Evolutionary conservation across 2,113 vertebrate species (phyloP), one percentile per base, ranked within the genome.

Genomic region (Chrysochloris asiatica): DNA sequence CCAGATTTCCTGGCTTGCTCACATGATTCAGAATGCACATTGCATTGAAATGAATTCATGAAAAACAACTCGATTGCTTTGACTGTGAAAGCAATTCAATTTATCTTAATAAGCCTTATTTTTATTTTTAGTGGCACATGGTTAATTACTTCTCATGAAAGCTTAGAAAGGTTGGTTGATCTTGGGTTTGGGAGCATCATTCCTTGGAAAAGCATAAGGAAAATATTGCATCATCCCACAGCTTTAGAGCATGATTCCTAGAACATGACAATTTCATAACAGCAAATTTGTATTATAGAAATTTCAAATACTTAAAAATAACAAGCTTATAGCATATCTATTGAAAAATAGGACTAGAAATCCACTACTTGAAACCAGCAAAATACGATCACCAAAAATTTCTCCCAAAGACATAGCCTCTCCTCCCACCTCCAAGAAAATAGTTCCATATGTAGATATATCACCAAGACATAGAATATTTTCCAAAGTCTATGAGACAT

Each of bases 61-160:
- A n/a, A 43, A 75, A 81, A 77, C 38, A 73, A 50, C 21, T 19
- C 36, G n/a, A 50, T 83, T 48, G 33, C 52, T 73, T 80, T 73
- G 79, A 72, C 41, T 86, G 2, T 71, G 10, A 83, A 80, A 67
- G 8, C 72, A 86, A 59, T 73, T 2, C 50, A 83, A 30, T 85
- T 59, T 92, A 28, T 84, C 67, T 83, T 79, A 73, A 56, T 45
- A 48, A 4, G 10, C 78, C 30, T 91, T 45, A 19, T 79, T 83
- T 91, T 61, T 75, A 61, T 78, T 73, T 65, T 86, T 83, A 67
- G 33, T 13, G 43, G 33, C 4, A 36, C n/a, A n/a, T 28, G 38
- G 26, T 93, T 79, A 43, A 78, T 69, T 88, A 24, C 78, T 56
- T 94, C 73, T 80, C 30, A 72, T 47, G n/a, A 26, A 6, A 71